phyloP scores from a whole-genome alignment of 1,140 invertebrate genomes.

The Parapsyche elsis region DNA sequence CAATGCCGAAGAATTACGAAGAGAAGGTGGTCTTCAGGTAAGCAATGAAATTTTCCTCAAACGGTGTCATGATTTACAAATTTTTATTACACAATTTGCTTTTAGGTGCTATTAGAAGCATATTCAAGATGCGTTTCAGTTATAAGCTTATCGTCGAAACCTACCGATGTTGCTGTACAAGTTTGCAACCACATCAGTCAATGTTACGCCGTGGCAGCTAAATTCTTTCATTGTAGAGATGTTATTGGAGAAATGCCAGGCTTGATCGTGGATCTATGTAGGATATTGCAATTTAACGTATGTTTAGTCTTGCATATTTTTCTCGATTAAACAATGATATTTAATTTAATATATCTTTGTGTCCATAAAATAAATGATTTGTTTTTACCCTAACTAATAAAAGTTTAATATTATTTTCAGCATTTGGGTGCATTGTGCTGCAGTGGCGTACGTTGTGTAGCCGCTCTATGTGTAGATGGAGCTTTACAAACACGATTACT shows the following conservation, averaged over 20 bases:
- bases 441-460: slow-evolving; percentile 88
- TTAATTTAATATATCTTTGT: too few species aligned
- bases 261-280: slow-evolving; percentile 88
- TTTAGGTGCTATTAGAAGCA: slow-evolving; percentile 83
- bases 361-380: too few species aligned
- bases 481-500: slow-evolving; percentile 90
- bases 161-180: slow-evolving; percentile 86
- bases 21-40: slow-evolving; percentile 93
- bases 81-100: slow-evolving; percentile 31
- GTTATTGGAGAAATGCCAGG: slow-evolving; percentile 88
- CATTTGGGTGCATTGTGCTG: slow-evolving; percentile 82
- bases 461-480: slow-evolving; percentile 82
- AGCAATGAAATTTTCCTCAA: slow-evolving; percentile 2
- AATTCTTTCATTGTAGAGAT: slow-evolving; percentile 90
- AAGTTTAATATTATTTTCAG: slow-evolving; percentile 65
- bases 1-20: slow-evolving; percentile 96
- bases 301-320: slow-evolving; percentile 27
- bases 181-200: slow-evolving; percentile 92
- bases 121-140: slow-evolving; percentile 93
- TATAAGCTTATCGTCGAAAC: slow-evolving; percentile 81
- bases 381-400: too few species aligned
- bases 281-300: slow-evolving; percentile 91
- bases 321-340: background rate
- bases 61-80: background rate
- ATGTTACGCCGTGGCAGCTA: slow-evolving; percentile 95